A percentile compares a stretch with the other conserved stretches of the same genome.
phyloP scores from a whole-genome alignment of 2,113 vertebrate genomes.

The Accipiter virgatus region DNA sequence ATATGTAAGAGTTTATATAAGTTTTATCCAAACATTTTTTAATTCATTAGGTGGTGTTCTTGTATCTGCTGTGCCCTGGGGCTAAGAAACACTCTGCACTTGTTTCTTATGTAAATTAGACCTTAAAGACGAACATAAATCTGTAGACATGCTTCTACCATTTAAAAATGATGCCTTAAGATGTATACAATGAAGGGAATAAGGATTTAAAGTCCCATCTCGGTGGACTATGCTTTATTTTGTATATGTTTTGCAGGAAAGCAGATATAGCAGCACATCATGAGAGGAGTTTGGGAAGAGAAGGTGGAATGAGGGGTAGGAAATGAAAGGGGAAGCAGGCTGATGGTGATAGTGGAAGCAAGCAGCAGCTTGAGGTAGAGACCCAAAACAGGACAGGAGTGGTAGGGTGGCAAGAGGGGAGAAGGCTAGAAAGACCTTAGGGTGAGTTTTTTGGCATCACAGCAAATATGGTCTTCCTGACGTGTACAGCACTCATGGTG shows the following conservation, averaged over 20 bases:
- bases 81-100: not conserved
- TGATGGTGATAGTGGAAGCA: not conserved
- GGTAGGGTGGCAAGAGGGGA: not conserved
- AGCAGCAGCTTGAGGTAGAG: not conserved
- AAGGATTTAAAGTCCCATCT: not conserved
- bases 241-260: not conserved
- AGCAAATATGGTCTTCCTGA: not conserved
- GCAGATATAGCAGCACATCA: not conserved
- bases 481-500: too few relatives aligned
- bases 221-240: not conserved
- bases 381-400: not conserved
- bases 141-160: not conserved
- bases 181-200: not conserved
- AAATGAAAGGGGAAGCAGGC: not conserved
- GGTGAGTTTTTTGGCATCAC: not conserved
- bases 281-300: not conserved
- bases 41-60: slow-evolving; percentile 39
- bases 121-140: not conserved
- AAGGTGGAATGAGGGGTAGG: not conserved
- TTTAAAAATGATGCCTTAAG: not conserved
- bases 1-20: not conserved
- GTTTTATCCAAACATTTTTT: slow-evolving; percentile 32
- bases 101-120: slow-evolving; percentile 57
- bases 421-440: not conserved
- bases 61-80: not conserved